Conservation (phyloP, 2,113 vertebrate species). For the Columba janthina region DNA sequence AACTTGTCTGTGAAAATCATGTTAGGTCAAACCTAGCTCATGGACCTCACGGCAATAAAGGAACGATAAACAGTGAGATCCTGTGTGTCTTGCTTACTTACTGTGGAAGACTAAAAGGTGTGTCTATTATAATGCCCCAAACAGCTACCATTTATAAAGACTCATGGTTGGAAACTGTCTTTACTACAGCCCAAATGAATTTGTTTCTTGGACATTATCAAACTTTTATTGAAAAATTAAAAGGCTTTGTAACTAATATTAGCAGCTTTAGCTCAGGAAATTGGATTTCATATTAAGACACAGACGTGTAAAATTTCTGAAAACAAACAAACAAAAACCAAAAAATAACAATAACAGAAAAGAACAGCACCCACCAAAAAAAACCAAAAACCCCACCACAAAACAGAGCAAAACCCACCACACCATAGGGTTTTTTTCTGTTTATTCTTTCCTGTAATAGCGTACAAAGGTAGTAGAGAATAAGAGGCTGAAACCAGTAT, state of each 20-base stretch:
- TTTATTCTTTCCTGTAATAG: neutral
- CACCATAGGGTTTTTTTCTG: neutral
- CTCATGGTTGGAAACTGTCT: neutral
- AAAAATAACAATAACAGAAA: too few species aligned
- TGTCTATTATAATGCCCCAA: neutral
- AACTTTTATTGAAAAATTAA: neutral
- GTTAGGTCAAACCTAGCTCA: neutral
- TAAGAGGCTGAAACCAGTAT: neutral
- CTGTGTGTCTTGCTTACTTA: neutral
- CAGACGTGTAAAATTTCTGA: neutral
- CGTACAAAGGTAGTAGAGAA: neutral
- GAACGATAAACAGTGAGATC: neutral
- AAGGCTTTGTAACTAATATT: neutral
- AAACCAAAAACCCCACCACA: neutral
- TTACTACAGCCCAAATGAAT: neutral
- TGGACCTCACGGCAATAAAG: neutral
- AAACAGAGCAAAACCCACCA: neutral
- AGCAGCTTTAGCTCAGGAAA: neutral
- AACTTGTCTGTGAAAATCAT: neutral
- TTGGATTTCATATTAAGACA: neutral
- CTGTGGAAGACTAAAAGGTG: neutral
- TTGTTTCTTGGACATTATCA: neutral
- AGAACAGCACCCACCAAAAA: too few species aligned
- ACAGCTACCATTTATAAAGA: neutral
- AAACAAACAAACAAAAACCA: neutral